Base-by-base conservation (phyloP, 1,140 invertebrate species). In the Campoletis sonorensis region DNA sequence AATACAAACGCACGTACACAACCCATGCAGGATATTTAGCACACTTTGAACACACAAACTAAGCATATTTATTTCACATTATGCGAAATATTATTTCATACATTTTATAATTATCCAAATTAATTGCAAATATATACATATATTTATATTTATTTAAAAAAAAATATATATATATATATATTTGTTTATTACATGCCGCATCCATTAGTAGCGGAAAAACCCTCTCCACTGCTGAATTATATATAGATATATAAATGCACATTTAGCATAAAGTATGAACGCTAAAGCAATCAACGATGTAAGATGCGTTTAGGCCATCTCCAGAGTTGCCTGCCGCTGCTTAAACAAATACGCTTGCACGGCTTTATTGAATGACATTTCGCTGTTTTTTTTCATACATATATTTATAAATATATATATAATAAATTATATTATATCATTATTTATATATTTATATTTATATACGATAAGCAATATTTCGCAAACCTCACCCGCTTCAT, bases 251-350 rank as follows among this genome's bases (percentile, higher is more conserved):
- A 84, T 78, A 70, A 83, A 85, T 84, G 84, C 85, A 86, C 86
- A 87, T 86, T 68, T 79, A 75, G 85, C 81, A 83, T 76, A 81
- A 84, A 68, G 79, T 88, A 87, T 87, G 86, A 84, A 87, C 83
- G 85, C 87, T 86, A 85, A 89, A 54, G 87, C 87, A 86, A 89
- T 89, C 86, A 85, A 87, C 86, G 81, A 87, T 87, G 86, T 88
- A 88, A 87, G 84, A 86, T 87, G 84, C 89, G 84, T 89, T 90
- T 91, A 92, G 91, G 91, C 91, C 91, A 92, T 92, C 91, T 92
- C 91, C 90, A 92, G 90, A 92, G 91, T 92, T 92, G 90, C 89
- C 90, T 90, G 90, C 87, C 83, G 87, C 85, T 85, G 84, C 85
- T 77, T 84, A 37, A 68, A 21, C 45, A 78, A 81, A 40, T n/a